Conservation (phyloP, 2,888 invertebrate genomes). For the Drosophila kanekoi region DNA sequence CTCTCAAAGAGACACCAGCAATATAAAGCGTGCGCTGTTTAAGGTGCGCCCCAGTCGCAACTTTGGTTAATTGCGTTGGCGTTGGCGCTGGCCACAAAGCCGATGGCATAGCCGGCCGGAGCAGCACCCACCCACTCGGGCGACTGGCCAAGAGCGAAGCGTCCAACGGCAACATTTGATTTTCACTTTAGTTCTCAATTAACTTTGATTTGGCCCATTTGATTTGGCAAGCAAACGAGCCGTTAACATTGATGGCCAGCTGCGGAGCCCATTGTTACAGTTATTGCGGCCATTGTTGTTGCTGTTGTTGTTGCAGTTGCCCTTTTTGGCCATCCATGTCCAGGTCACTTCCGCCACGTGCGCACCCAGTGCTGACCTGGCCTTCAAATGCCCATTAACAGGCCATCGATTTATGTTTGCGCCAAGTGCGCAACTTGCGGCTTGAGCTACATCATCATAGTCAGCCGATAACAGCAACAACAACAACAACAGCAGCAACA, state of each 20-base stretch:
- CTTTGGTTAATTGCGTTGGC: constrained; percentile 79
- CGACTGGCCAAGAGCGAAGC: constrained; percentile 15
- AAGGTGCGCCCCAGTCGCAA: constrained; percentile 68
- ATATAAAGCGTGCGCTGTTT: constrained; percentile 41
- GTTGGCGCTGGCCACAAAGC: constrained; percentile 38
- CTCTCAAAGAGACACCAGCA: constrained; percentile 19
- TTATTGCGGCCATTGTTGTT: constrained; percentile 8
- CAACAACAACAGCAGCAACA: constrained; percentile 1
- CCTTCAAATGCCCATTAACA: constrained; percentile 73
- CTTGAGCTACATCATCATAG: constrained; percentile 48
- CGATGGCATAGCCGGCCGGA: constrained; percentile 5
- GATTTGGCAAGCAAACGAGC: constrained; percentile 58
- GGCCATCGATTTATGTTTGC: constrained; percentile 70
- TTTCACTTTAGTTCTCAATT: constrained; percentile 82
- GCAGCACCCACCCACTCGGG: constrained; percentile 35
- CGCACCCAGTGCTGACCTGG: constrained; percentile 56
- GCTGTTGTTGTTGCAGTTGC: constrained; percentile 21
- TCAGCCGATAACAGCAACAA: constrained; percentile 15
- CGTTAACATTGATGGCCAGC: constrained; percentile 73
- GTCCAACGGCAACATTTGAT: constrained; percentile 64
- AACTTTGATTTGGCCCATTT: constrained; percentile 82
- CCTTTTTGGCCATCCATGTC: constrained; percentile 49
- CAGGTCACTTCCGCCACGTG: constrained; percentile 72
- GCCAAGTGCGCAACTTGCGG: constrained; percentile 54
- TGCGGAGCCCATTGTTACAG: constrained; percentile 36